Evolutionary conservation across 2,113 vertebrate species (phyloP), one percentile per base, ranked within the genome.

Genomic region (Clupea harengus): DNA sequence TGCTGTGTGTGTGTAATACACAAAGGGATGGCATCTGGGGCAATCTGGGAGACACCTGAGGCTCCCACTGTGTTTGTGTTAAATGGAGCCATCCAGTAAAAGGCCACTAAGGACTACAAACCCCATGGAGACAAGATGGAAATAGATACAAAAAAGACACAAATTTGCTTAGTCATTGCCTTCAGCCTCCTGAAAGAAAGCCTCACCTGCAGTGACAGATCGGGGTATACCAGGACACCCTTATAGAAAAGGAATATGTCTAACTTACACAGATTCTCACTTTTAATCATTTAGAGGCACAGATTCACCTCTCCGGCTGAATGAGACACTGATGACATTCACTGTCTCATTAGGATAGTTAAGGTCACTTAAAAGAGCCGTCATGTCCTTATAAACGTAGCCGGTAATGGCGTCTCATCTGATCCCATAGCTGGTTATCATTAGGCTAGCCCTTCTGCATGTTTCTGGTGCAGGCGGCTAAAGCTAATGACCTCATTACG

Each of bases 31-130:
- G 20, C 54, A 60, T 60, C 54, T 60, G 54, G 54, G 18, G 54
- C 54, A 60, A 60, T 60, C 72, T 78, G 72, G 4, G 32, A 39
- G 44, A 78, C 72, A 78, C 72, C 72, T 78, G 72, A 78, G 72
- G 72, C 72, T 32, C 28, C 25, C 28, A 28, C 72, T 4, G 28
- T 78, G 72, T 78, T 39, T 39, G 28, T 32, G 72, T 78, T 28
- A 44, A 78, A 78, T 32, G 0, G 17, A 39, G 25, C 72, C 72
- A 78, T 39, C 72, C 72, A 78, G 32, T 32, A 78, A 39, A 78
- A 78, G 25, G 72, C 39, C 72, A 78, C 72, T 2, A 15, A 78
- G 72, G 72, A 78, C 72, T 32, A 20, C 25, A 28, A 39, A 7
- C 72, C 84, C 72, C 82, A 81, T 84, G 67, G 72, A 64, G 44